phyloP scores from a whole-genome alignment of 2,113 vertebrate genomes.

The Nyctereutes procyonoides region DNA sequence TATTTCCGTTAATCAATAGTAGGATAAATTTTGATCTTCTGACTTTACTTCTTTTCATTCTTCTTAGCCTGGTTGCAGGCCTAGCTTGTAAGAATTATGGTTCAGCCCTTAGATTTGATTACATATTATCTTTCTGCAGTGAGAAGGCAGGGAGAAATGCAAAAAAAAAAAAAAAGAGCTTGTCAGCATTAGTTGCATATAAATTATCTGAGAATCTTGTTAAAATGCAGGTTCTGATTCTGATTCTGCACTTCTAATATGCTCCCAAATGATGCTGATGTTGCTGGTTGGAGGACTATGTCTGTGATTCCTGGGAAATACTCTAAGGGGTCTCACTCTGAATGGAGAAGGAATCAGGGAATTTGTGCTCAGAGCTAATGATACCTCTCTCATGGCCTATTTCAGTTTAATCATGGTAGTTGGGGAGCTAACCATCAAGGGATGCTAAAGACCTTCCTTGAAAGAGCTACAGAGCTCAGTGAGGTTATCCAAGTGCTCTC shows the following conservation, averaged over 20 bases:
- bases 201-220: background rate
- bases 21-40: slow-evolving; percentile 33
- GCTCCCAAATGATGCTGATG: background rate
- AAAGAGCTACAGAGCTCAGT: background rate
- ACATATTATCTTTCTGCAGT: background rate
- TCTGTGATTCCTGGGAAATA: background rate
- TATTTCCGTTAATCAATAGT: background rate
- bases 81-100: background rate
- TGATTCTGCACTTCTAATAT: background rate
- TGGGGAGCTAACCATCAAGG: background rate
- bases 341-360: background rate
- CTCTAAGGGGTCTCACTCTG: background rate
- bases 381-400: background rate
- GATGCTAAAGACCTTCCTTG: background rate
- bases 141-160: background rate
- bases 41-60: background rate
- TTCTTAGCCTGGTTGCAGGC: background rate
- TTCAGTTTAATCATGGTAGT: background rate
- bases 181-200: background rate
- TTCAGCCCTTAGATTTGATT: background rate
- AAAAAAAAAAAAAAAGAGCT: background rate
- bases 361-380: background rate
- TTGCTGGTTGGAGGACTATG: background rate
- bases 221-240: background rate
- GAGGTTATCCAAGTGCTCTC: background rate